Percentiles rank a stretch among this genome's conserved stretches.
These are phyloP conservation scores for Spea hammondii DNA, from an alignment of 2,797 vertebrate genomes.

Conservation along the genomic window DNA sequence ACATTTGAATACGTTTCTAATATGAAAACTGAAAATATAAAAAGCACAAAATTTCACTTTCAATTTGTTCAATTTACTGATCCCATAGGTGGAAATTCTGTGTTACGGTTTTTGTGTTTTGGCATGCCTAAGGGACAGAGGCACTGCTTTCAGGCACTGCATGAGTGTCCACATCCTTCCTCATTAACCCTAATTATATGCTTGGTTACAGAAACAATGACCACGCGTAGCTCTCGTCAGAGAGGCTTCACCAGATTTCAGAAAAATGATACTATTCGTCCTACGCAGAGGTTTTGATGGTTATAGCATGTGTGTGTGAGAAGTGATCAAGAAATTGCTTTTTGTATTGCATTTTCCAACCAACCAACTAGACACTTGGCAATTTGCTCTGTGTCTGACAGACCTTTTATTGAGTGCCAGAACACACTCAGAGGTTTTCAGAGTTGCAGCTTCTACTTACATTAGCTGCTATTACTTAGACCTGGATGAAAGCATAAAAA, in stretches of 20 bases:
- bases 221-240: slow-evolving; percentile 15
- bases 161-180: slow-evolving; percentile 31
- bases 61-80: not conserved
- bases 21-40: no score
- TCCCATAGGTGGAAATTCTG: not conserved
- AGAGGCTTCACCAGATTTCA: slow-evolving; percentile 20
- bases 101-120: not conserved
- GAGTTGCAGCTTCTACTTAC: no score
- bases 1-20: no score
- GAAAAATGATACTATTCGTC: slow-evolving; percentile 43
- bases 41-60: slow-evolving; percentile 7
- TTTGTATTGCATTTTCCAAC: not conserved
- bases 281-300: slow-evolving; percentile 45
- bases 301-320: slow-evolving; percentile 11
- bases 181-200: slow-evolving; percentile 2
- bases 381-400: not conserved
- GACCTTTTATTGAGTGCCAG: not conserved
- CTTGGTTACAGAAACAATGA: slow-evolving; percentile 45
- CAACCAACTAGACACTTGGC: not conserved
- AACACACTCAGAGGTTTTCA: no score
- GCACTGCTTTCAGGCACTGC: not conserved
- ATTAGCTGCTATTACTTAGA: no score
- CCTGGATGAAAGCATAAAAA: no score
- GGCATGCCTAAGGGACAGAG: not conserved
- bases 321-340: slow-evolving; percentile 14